phyloP scores from a whole-genome alignment of 1,140 invertebrate species.

The Pseudomyrmex gracilis region DNA sequence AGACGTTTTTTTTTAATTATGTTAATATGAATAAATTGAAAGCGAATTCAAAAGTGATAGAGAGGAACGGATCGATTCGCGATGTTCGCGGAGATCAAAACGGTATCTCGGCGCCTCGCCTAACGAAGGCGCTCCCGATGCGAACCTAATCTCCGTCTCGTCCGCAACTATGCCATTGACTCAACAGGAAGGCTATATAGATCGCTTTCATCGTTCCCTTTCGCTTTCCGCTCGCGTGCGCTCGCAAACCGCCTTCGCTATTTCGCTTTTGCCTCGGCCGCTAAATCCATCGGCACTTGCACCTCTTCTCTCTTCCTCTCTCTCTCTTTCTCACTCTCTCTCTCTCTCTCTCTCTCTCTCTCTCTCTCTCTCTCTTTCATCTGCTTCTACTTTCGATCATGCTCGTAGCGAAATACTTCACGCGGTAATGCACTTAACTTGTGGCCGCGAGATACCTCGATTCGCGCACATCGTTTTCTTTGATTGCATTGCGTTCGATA shows the following conservation, averaged over 20 bases:
- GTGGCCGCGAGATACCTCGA: constrained; percentile 18
- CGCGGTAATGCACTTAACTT: constrained; percentile 44
- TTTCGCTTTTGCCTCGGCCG: constrained; percentile 34
- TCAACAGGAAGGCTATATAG: constrained; percentile 66
- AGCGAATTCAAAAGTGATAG: neutral
- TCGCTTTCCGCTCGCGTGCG: constrained; percentile 73
- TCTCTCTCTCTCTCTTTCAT: constrained; percentile 30
- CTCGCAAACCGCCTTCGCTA: constrained; percentile 17
- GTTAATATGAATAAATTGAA: neutral
- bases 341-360: constrained; percentile 17
- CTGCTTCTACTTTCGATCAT: constrained; percentile 30
- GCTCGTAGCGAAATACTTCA: constrained; percentile 28
- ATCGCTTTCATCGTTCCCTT: constrained; percentile 72
- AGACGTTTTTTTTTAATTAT: neutral
- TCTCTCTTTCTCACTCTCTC: constrained; percentile 1
- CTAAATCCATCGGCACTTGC: constrained; percentile 38
- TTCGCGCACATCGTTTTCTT: constrained; percentile 32
- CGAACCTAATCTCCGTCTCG: constrained; percentile 57
- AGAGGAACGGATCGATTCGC: neutral
- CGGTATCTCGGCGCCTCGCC: constrained; percentile 49
- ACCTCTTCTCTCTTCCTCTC: neutral
- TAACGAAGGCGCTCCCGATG: constrained; percentile 61
- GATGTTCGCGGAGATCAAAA: constrained; percentile 55
- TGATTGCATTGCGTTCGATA: constrained; percentile 36
- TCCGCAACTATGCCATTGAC: constrained; percentile 68